These are phyloP conservation scores for Mya arenaria DNA, from an alignment of 1,140 invertebrate genomes.

Conservation along the genomic window DNA sequence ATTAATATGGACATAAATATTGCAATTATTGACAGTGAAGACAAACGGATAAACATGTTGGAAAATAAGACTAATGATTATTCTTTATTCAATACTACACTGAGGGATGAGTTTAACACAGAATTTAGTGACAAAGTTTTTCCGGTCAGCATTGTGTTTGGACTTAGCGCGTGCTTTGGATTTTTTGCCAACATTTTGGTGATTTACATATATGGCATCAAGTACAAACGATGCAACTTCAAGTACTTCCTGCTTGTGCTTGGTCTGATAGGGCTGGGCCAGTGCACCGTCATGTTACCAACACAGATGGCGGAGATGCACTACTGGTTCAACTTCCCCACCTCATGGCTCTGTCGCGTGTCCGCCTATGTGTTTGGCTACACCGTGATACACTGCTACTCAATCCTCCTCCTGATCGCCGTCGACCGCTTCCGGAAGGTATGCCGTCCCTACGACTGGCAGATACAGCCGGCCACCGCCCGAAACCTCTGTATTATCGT, in stretches of 20 bases:
- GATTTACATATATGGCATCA: slow-evolving; percentile 36
- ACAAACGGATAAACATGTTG: no score
- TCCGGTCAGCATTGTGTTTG: slow-evolving; percentile 42
- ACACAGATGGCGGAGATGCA: slow-evolving; percentile 53
- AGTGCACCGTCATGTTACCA: slow-evolving; percentile 49
- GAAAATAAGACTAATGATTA: no score
- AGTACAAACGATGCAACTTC: slow-evolving; percentile 54
- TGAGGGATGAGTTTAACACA: not conserved
- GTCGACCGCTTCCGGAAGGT: slow-evolving; percentile 50
- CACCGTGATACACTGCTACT: slow-evolving; percentile 42
- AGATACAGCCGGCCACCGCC: slow-evolving; percentile 37
- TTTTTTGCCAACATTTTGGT: slow-evolving; percentile 43
- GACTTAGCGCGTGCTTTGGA: slow-evolving; percentile 33
- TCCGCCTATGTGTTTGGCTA: slow-evolving; percentile 48
- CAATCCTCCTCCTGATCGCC: slow-evolving; percentile 25
- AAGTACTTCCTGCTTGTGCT: slow-evolving; percentile 48
- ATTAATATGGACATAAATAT: no score
- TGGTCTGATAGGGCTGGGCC: slow-evolving; percentile 36
- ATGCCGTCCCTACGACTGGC: slow-evolving; percentile 49
- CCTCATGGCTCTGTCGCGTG: slow-evolving; percentile 48
- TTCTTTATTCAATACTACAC: no score
- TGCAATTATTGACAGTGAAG: no score
- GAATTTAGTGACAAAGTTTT: slow-evolving; percentile 33
- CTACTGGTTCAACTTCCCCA: slow-evolving; percentile 49
- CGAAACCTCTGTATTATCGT: slow-evolving; percentile 35